A percentile compares a stretch with the other conserved stretches of the same genome.
Conservation (phyloP, 2,888 invertebrate species). For the Eupithecia subumbrata region DNA sequence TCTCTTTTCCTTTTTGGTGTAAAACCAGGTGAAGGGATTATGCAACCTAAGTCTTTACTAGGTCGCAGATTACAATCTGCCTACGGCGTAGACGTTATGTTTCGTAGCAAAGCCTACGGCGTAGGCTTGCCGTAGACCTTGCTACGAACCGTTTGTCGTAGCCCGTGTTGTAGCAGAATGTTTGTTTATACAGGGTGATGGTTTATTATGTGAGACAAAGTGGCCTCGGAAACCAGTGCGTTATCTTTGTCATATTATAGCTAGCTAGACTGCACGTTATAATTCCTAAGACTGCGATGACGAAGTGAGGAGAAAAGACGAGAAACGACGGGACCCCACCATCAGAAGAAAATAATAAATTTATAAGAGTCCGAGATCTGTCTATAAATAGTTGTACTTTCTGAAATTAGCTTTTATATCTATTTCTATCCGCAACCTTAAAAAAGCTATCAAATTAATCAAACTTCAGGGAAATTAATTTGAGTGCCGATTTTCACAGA, state of each 20-base stretch:
- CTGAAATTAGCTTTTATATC: not conserved
- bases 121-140: not conserved
- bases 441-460: not conserved
- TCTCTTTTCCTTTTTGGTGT: too few species aligned
- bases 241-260: not conserved
- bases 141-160: not conserved
- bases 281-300: not conserved
- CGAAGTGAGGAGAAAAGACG: not conserved
- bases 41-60: too few species aligned
- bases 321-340: not conserved
- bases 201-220: not conserved
- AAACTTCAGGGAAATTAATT: constrained; percentile 13
- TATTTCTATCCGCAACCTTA: not conserved
- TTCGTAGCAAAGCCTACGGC: not conserved
- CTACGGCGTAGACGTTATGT: not conserved
- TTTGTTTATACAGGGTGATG: not conserved
- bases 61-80: too few species aligned
- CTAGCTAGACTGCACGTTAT: not conserved
- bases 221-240: not conserved
- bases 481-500: constrained; percentile 17
- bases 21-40: too few species aligned
- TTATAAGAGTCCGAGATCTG: too few species aligned
- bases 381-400: not conserved
- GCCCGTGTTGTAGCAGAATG: not conserved
- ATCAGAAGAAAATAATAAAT: not conserved